A percentile compares a stretch with the other conserved stretches of the same genome.
phyloP scores from a whole-genome alignment of 2,888 invertebrate genomes.

The Brachyopa scutellaris region DNA sequence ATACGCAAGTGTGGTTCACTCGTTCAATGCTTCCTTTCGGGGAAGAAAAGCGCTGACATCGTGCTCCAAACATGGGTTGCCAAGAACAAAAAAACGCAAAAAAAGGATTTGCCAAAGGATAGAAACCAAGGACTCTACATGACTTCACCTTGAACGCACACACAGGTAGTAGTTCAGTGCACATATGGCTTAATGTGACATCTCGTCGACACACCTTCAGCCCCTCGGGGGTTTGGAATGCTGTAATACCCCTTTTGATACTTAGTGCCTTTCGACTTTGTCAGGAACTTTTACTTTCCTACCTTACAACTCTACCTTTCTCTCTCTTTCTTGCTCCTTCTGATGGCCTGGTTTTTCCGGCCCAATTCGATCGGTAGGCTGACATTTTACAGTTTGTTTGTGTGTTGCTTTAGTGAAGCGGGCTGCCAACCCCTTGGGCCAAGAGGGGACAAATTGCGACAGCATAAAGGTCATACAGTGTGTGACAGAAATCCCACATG shows the following conservation, averaged over 20 bases:
- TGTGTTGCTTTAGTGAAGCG: background rate
- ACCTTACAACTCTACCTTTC: no score
- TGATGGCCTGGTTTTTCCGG: constrained; percentile 28
- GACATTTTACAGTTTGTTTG: background rate
- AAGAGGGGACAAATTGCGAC: constrained; percentile 3
- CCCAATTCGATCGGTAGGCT: constrained; percentile 26
- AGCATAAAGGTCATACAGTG: constrained; percentile 39
- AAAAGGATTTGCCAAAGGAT: constrained; percentile 16
- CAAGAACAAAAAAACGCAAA: constrained; percentile 3
- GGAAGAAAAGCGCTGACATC: constrained; percentile 11
- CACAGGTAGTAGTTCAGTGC: constrained; percentile 33
- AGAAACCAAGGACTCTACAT: constrained; percentile 22
- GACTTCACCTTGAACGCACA: constrained; percentile 22
- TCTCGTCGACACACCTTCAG: constrained; percentile 27
- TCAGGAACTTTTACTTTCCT: constrained; percentile 24
- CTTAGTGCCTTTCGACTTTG: constrained; percentile 13
- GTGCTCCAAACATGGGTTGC: background rate
- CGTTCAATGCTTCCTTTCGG: background rate
- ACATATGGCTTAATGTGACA: constrained; percentile 31
- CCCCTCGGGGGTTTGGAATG: background rate
- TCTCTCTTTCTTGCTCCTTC: background rate
- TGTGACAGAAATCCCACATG: constrained; percentile 35
- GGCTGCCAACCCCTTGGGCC: background rate
- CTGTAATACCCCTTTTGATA: constrained; percentile 10
- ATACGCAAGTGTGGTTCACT: constrained; percentile 21